Conservation (phyloP, 2,888 invertebrate genomes). For the Caenorhabditis sp. region DNA sequence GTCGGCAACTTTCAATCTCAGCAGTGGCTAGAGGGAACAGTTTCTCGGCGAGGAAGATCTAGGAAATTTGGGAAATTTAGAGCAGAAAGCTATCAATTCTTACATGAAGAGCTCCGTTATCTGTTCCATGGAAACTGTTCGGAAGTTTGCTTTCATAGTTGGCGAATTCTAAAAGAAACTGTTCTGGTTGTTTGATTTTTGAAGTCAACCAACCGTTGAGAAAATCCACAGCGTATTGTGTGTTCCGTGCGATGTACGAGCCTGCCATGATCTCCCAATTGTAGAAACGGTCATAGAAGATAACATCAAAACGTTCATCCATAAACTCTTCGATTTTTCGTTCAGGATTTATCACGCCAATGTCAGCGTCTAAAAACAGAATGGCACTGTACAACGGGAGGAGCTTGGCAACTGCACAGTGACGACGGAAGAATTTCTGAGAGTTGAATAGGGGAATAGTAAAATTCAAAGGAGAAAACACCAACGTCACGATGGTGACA, state of each 20-base stretch:
- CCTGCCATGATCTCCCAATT: conserved; percentile 66
- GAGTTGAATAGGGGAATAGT: conserved; percentile 5
- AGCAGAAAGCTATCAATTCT: too few relatives aligned
- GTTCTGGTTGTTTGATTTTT: background rate
- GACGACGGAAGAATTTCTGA: conserved; percentile 67
- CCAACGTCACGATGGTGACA: conserved; percentile 60
- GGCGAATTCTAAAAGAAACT: conserved; percentile 56
- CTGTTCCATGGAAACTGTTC: conserved; percentile 66
- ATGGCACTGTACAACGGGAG: conserved; percentile 56
- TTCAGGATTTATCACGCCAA: conserved; percentile 66
- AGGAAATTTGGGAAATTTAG: background rate
- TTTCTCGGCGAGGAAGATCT: conserved; percentile 61
- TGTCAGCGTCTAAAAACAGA: conserved; percentile 66
- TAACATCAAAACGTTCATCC: conserved; percentile 43
- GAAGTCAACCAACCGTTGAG: conserved; percentile 42
- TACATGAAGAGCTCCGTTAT: conserved; percentile 71
- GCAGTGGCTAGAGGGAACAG: conserved; percentile 45
- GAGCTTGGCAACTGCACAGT: conserved; percentile 57
- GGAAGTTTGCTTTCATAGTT: conserved; percentile 66
- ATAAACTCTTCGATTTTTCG: conserved; percentile 63
- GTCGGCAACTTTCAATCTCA: conserved; percentile 48
- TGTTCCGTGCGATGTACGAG: conserved; percentile 57
- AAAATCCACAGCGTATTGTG: conserved; percentile 43
- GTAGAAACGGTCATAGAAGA: conserved; percentile 66
- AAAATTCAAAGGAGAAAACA: too few relatives aligned